Percentiles rank a stretch among this genome's conserved stretches.
Evolutionary conservation across 2,888 invertebrate genomes (phyloP).

Genomic region (Drosophila seclusa): DNA sequence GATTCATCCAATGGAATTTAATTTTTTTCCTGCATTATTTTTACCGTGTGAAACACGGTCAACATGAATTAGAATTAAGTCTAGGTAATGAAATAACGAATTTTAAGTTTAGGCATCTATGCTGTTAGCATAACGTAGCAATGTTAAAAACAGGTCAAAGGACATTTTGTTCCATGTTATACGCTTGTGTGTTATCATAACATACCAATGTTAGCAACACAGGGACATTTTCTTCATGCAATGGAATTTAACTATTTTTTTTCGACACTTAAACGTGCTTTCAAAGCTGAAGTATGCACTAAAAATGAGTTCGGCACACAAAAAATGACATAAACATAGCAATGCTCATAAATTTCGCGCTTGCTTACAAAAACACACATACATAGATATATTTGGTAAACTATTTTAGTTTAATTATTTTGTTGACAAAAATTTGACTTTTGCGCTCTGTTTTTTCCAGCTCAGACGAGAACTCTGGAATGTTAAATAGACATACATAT

Average conservation of each 20-base stretch:
- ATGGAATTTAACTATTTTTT: slow-evolving; percentile 1
- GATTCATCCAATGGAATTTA: background rate
- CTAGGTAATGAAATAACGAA: background rate
- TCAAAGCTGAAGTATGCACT: too few relatives aligned
- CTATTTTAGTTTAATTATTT: slow-evolving; percentile 64
- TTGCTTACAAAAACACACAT: background rate
- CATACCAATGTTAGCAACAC: background rate
- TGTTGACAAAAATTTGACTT: slow-evolving; percentile 70
- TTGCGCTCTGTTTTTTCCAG: slow-evolving; percentile 55
- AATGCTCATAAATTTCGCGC: background rate
- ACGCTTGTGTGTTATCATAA: background rate
- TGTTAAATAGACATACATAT: slow-evolving; percentile 30
- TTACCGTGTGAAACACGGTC: background rate
- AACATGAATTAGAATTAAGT: background rate
- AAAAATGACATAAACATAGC: background rate
- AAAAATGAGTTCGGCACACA: background rate
- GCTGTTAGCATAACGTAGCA: background rate
- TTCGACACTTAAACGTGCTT: too few relatives aligned
- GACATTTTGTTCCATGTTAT: background rate
- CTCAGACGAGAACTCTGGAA: slow-evolving; percentile 57
- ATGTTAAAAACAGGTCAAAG: background rate
- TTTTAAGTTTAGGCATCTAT: background rate
- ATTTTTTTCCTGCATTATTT: background rate
- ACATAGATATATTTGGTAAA: background rate
- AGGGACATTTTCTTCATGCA: background rate